Evolutionary conservation across 2,888 invertebrate genomes (phyloP).

Genomic region (Apoda limacodes): DNA sequence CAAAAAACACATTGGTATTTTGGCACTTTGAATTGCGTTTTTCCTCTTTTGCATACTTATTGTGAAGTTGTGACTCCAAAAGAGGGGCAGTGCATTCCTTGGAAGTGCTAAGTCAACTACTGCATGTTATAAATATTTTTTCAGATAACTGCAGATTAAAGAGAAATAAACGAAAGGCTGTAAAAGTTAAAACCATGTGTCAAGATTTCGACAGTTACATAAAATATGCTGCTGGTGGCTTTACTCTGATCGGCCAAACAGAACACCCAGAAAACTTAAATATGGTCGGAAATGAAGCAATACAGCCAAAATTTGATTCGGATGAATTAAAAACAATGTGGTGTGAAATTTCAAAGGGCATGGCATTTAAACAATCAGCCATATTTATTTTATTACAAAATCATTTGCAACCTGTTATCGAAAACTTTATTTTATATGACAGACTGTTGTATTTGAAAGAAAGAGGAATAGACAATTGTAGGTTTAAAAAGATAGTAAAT

Average conservation of each 20-base stretch:
- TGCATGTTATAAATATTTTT: too few species aligned
- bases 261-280: neutral
- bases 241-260: slow-evolving; percentile 13
- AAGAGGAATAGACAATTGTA: slow-evolving; percentile 34
- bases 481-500: slow-evolving; percentile 69
- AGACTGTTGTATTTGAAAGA: slow-evolving; percentile 46
- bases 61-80: too few species aligned
- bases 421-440: slow-evolving; percentile 50
- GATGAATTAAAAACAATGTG: slow-evolving; percentile 38
- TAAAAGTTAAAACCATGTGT: slow-evolving; percentile 32
- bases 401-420: slow-evolving; percentile 41
- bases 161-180: slow-evolving; percentile 54
- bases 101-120: too few species aligned
- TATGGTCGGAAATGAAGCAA: slow-evolving; percentile 5
- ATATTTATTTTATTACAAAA: slow-evolving; percentile 47
- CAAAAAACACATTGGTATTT: too few species aligned
- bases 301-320: slow-evolving; percentile 23
- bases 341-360: slow-evolving; percentile 26
- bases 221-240: slow-evolving; percentile 35
- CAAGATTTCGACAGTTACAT: slow-evolving; percentile 42
- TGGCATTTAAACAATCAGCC: slow-evolving; percentile 36
- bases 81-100: too few species aligned
- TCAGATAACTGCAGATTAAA: slow-evolving; percentile 59
- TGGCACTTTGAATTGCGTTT: too few species aligned
- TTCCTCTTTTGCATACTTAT: too few species aligned